phyloP scores from a whole-genome alignment of 1,140 invertebrate species.

The Polyergus mexicanus region DNA sequence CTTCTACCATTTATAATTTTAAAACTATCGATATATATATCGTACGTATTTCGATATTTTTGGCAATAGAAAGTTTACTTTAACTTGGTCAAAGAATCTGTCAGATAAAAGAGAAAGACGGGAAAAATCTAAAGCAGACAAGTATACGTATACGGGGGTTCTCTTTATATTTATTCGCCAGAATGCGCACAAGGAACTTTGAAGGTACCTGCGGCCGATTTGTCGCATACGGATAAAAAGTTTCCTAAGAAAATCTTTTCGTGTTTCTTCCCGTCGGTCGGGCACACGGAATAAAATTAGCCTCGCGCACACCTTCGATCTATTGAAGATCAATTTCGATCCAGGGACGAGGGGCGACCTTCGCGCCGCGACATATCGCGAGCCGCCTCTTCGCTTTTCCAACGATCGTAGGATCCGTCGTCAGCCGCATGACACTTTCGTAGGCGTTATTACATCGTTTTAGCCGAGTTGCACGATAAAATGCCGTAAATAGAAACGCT shows the following conservation, averaged over 20 bases:
- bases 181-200: conserved; percentile 23
- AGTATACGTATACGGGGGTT: neutral
- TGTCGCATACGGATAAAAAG: conserved; percentile 38
- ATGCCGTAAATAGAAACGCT: neutral
- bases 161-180: conserved; percentile 51
- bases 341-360: conserved; percentile 39
- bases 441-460: conserved; percentile 1
- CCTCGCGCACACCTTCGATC: conserved; percentile 59
- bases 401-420: neutral
- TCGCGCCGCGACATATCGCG: conserved; percentile 34
- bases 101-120: neutral
- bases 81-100: neutral
- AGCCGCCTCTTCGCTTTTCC: conserved; percentile 21
- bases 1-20: neutral
- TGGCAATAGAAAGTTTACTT: neutral
- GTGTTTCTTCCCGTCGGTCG: conserved; percentile 19
- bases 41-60: neutral
- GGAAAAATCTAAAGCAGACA: conserved; percentile 1
- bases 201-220: neutral
- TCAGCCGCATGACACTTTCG: conserved; percentile 28
- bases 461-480: conserved; percentile 8
- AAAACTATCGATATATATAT: neutral
- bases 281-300: conserved; percentile 48
- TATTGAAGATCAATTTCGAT: conserved; percentile 61
- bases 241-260: conserved; percentile 45